Conservation (phyloP, 2,797 vertebrate species). For the Gastrophryne carolinensis region DNA sequence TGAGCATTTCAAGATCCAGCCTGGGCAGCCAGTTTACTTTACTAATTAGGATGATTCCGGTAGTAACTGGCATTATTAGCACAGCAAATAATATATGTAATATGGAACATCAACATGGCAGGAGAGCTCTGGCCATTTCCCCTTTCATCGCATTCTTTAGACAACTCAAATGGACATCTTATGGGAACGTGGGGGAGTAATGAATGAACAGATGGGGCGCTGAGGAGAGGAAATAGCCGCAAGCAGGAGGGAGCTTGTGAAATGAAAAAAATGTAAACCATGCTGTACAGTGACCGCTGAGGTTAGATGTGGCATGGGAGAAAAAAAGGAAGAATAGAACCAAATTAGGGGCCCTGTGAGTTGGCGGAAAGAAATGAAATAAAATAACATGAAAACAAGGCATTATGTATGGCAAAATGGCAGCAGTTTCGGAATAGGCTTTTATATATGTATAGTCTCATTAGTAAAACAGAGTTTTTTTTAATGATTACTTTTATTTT, state of each 20-base stretch:
- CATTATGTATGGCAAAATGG: too few relatives aligned
- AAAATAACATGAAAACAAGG: too few relatives aligned
- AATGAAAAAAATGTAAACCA: neutral
- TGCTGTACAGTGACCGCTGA: neutral
- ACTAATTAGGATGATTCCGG: constrained; percentile 46
- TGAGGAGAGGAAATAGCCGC: neutral
- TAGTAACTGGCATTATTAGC: constrained; percentile 36
- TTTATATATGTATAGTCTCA: too few relatives aligned
- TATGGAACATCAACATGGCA: constrained; percentile 19
- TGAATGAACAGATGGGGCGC: neutral
- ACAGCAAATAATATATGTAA: constrained; percentile 42
- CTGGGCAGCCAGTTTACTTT: constrained; percentile 47
- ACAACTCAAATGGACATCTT: neutral
- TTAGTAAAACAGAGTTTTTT: too few relatives aligned
- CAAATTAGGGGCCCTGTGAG: too few relatives aligned
- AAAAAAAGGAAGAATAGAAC: too few relatives aligned
- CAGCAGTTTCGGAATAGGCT: too few relatives aligned
- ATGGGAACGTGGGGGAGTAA: neutral
- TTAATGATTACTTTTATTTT: too few relatives aligned
- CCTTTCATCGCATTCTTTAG: neutral
- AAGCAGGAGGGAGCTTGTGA: neutral
- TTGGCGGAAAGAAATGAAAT: too few relatives aligned
- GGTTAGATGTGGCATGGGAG: neutral
- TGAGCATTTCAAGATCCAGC: constrained; percentile 14
- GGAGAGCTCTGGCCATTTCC: neutral